Percentiles rank a stretch among this genome's conserved stretches.
Conservation (phyloP, 2,113 vertebrate species). For the Marmota flaviventris region DNA sequence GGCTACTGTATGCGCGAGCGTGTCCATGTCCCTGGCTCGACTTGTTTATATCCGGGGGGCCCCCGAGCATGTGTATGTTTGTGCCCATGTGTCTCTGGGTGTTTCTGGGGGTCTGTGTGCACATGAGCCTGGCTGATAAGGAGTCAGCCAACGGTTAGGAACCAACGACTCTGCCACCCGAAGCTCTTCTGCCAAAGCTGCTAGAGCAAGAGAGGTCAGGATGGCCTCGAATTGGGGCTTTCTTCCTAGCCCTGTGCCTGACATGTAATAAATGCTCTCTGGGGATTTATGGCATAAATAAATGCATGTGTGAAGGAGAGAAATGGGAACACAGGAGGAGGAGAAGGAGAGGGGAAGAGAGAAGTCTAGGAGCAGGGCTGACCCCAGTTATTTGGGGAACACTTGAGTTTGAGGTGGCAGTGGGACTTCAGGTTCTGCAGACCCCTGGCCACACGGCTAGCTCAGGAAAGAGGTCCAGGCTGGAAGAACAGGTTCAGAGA, state of each 20-base stretch:
- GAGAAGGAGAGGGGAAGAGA: neutral
- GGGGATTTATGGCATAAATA: neutral
- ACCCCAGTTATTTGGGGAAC: neutral
- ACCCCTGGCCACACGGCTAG: neutral
- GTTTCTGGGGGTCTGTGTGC: neutral
- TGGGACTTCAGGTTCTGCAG: neutral
- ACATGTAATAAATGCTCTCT: neutral
- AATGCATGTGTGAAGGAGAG: rapidly evolving
- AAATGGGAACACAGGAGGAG: neutral
- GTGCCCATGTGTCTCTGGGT: neutral
- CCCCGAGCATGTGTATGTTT: neutral
- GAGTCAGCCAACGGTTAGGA: neutral
- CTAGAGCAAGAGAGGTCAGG: neutral
- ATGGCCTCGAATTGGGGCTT: neutral
- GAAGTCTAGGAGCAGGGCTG: neutral
- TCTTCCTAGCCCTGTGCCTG: too few species aligned
- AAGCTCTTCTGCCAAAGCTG: too few species aligned
- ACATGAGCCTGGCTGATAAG: neutral
- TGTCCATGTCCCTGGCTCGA: neutral
- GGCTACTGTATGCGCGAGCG: neutral
- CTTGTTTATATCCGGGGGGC: neutral
- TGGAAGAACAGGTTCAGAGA: neutral
- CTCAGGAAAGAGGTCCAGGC: neutral
- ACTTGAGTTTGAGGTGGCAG: neutral
- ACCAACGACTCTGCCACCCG: too few species aligned